A percentile compares a stretch with the other conserved stretches of the same genome.
Evolutionary conservation across 2,113 vertebrate species (phyloP).

Genomic region (Limnothrissa miodon): DNA sequence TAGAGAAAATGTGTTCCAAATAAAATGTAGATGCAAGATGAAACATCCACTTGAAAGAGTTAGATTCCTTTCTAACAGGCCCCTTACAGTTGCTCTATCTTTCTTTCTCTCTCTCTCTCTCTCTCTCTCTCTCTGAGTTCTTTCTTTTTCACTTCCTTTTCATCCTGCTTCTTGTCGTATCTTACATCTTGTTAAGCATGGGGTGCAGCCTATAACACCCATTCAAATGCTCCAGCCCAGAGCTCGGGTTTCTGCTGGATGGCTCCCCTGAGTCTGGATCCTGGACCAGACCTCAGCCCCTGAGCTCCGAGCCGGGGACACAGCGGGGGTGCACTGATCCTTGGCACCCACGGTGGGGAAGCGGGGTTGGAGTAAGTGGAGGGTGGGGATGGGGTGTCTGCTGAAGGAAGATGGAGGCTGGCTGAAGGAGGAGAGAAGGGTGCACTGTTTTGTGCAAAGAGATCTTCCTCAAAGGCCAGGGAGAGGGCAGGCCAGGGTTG

Average conservation of each 20-base stretch:
- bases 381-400: not conserved
- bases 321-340: not conserved
- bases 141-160: not conserved
- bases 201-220: not conserved
- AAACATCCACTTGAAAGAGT: not conserved
- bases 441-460: not conserved
- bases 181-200: not conserved
- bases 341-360: not conserved
- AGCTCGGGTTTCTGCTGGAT: not conserved
- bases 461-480: not conserved
- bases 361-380: not conserved
- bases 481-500: not conserved
- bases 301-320: not conserved
- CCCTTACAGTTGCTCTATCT: not conserved
- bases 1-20: not conserved
- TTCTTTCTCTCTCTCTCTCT: not conserved
- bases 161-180: not conserved
- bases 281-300: not conserved
- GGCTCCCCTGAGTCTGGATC: not conserved
- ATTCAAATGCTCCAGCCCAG: not conserved
- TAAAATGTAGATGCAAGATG: not conserved
- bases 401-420: not conserved
- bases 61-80: not conserved
- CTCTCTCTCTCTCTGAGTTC: not conserved
- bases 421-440: not conserved